Conservation (phyloP, 1,140 invertebrate species). For the Amphibalanus amphitrite region DNA sequence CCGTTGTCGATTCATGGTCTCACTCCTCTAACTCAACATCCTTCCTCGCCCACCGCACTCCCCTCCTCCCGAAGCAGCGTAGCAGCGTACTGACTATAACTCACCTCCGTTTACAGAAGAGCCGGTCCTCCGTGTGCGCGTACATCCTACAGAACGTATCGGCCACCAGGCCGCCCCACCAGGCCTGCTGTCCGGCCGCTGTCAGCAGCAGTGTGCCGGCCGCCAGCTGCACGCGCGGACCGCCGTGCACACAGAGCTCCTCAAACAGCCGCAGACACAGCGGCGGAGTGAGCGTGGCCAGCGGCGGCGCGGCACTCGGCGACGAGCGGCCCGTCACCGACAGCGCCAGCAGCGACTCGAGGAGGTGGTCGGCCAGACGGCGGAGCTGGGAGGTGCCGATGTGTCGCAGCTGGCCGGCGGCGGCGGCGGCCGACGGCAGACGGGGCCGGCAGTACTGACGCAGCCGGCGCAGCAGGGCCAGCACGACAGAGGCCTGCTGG, state of each 20-base stretch:
- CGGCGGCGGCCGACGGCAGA: background rate
- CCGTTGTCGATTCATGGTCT: no score
- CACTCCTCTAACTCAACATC: no score
- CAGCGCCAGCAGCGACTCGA: background rate
- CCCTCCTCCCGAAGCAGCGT: no score
- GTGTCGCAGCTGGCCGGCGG: slow-evolving; percentile 10
- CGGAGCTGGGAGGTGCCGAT: background rate
- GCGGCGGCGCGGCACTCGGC: slow-evolving; percentile 8
- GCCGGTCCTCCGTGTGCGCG: slow-evolving; percentile 48
- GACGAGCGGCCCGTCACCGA: slow-evolving; percentile 20
- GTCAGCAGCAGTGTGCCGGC: slow-evolving; percentile 57
- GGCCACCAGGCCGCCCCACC: slow-evolving; percentile 77
- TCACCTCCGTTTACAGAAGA: no score
- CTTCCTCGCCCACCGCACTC: no score
- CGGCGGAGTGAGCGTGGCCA: slow-evolving; percentile 13
- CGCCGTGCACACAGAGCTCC: slow-evolving; percentile 41
- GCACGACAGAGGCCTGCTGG: slow-evolving; percentile 56
- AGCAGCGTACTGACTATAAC: no score
- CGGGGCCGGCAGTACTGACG: slow-evolving; percentile 25
- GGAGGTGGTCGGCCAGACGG: background rate
- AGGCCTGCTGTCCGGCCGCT: slow-evolving; percentile 54
- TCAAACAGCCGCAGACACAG: slow-evolving; percentile 38
- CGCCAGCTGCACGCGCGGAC: slow-evolving; percentile 45
- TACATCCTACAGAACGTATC: slow-evolving; percentile 60
- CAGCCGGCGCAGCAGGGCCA: slow-evolving; percentile 48